Evolutionary conservation across 2,113 vertebrate genomes (phyloP).

Genomic region (Triplophysa dalaica): DNA sequence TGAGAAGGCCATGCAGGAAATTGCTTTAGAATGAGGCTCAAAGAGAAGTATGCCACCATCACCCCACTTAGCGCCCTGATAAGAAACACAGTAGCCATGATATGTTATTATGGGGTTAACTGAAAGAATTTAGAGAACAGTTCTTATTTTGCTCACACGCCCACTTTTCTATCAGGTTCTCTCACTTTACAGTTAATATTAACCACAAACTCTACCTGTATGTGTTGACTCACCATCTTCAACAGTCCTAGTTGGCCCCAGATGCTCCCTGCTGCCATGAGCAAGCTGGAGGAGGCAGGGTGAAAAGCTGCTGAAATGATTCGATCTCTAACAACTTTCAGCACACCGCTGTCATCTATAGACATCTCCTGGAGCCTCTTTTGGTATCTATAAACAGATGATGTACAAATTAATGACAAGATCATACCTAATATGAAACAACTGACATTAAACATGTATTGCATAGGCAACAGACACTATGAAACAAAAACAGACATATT

Average conservation of each 20-base stretch:
- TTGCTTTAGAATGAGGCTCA: slow-evolving; percentile 68
- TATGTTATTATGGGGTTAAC: background rate
- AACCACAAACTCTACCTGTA: background rate
- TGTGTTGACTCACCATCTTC: slow-evolving; percentile 76
- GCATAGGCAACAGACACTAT: background rate
- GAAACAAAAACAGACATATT: background rate
- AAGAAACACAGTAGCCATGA: background rate
- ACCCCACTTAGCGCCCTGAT: slow-evolving; percentile 68
- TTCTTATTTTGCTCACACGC: background rate
- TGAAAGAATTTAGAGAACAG: background rate
- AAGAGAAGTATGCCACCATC: slow-evolving; percentile 74
- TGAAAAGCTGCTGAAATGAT: slow-evolving; percentile 82
- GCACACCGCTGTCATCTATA: slow-evolving; percentile 60
- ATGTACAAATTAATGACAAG: too few relatives aligned
- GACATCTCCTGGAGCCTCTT: slow-evolving; percentile 67
- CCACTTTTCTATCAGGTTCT: background rate
- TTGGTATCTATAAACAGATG: slow-evolving; percentile 72
- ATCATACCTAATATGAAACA: too few relatives aligned
- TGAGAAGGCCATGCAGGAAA: slow-evolving; percentile 81
- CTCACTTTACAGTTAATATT: background rate
- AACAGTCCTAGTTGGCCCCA: slow-evolving; percentile 83
- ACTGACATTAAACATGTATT: too few relatives aligned
- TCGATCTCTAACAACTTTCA: slow-evolving; percentile 77
- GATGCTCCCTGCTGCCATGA: slow-evolving; percentile 84
- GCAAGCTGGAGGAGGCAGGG: slow-evolving; percentile 74